These are phyloP conservation scores for Galerucella calmariensis DNA, from an alignment of 2,888 invertebrate genomes.

Conservation along the genomic window DNA sequence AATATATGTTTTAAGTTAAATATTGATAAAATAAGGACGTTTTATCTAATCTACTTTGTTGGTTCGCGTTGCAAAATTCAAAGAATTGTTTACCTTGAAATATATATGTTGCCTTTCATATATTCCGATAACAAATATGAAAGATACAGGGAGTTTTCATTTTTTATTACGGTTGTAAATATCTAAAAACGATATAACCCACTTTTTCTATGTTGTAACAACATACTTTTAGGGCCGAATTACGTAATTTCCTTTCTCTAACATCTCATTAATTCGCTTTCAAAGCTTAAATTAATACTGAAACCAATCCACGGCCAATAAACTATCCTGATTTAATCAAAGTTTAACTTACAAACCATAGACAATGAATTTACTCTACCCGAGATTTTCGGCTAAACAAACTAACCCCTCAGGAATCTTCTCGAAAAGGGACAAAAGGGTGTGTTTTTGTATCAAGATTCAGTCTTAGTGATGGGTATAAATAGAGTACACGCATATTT, in stretches of 20 bases:
- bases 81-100: not conserved
- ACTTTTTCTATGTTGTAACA: too few species aligned
- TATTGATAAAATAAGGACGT: not conserved
- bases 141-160: not conserved
- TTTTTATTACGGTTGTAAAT: not conserved
- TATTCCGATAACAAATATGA: not conserved
- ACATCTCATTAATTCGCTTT: not conserved
- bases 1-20: not conserved
- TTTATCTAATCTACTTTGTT: not conserved
- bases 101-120: not conserved
- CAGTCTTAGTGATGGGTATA: too few species aligned
- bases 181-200: too few species aligned
- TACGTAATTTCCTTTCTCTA: not conserved
- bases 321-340: conserved; percentile 34
- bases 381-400: not conserved
- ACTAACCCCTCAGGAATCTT: not conserved
- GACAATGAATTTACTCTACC: conserved; percentile 11
- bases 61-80: not conserved
- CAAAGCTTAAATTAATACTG: conserved; percentile 16
- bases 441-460: not conserved
- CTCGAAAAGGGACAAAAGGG: not conserved
- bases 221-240: not conserved
- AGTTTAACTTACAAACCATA: conserved; percentile 32
- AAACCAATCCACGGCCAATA: conserved; percentile 28
- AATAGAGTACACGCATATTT: too few species aligned